These are phyloP conservation scores for Mirza zaza DNA, from an alignment of 2,113 vertebrate species.

Conservation along the genomic window DNA sequence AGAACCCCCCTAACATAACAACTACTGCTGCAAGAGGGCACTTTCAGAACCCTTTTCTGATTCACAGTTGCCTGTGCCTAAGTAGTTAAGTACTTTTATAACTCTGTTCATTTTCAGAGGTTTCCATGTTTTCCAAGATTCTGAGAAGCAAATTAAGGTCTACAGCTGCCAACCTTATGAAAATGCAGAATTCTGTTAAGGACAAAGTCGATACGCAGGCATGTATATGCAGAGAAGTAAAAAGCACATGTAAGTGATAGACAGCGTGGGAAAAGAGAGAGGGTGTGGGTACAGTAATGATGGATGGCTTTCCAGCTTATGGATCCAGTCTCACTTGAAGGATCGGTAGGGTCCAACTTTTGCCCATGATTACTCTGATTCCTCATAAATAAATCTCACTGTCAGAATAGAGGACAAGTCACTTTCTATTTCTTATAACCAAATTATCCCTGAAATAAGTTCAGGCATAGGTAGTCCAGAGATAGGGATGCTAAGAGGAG, in stretches of 20 bases:
- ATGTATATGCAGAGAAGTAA: background rate
- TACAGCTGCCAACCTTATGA: background rate
- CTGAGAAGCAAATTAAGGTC: background rate
- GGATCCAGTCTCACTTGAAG: background rate
- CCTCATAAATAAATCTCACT: background rate
- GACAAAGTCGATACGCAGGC: background rate
- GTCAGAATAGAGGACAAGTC: background rate
- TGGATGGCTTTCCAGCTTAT: background rate
- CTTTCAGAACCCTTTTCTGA: background rate
- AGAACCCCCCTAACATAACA: too few relatives aligned
- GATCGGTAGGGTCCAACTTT: background rate
- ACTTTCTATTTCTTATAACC: background rate
- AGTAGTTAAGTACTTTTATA: background rate
- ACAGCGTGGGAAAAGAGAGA: background rate
- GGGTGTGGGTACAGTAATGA: too few relatives aligned
- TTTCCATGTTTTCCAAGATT: background rate
- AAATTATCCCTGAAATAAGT: background rate
- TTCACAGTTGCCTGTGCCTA: background rate
- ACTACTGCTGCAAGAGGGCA: rapidly evolving
- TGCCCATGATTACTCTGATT: background rate
- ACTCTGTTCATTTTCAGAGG: background rate
- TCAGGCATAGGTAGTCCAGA: background rate
- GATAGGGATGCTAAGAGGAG: background rate
- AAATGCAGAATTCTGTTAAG: background rate
- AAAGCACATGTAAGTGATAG: background rate